These are phyloP conservation scores for Conchocele bisecta DNA, from an alignment of 2,888 invertebrate species.

Conservation along the genomic window DNA sequence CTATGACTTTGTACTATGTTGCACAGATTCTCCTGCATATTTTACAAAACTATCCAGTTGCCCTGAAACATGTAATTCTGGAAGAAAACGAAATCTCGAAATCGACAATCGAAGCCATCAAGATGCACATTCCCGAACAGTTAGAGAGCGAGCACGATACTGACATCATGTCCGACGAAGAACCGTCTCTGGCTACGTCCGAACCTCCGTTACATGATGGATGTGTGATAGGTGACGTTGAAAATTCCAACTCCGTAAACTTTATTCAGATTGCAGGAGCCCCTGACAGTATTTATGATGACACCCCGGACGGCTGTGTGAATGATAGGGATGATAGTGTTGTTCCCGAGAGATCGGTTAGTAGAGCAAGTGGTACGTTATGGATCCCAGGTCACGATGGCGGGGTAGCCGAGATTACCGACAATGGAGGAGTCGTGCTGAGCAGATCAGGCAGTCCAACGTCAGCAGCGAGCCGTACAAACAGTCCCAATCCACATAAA, in stretches of 20 bases:
- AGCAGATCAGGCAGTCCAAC: too few relatives aligned
- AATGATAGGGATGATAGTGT: too few relatives aligned
- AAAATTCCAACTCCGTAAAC: not conserved
- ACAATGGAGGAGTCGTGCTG: too few relatives aligned
- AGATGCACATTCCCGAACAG: conserved; percentile 9
- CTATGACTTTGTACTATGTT: too few relatives aligned
- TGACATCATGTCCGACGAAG: conserved; percentile 28
- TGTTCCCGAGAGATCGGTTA: too few relatives aligned
- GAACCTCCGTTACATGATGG: conserved; percentile 48
- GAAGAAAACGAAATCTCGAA: conserved; percentile 67
- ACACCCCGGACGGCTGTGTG: too few relatives aligned
- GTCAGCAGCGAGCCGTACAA: too few relatives aligned
- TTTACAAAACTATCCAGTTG: conserved; percentile 70
- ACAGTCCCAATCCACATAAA: too few relatives aligned
- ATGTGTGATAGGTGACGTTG: not conserved
- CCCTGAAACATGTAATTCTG: conserved; percentile 67
- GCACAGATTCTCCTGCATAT: conserved; percentile 75
- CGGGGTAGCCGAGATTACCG: too few relatives aligned
- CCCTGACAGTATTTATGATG: conserved; percentile 5
- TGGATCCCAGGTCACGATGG: too few relatives aligned
- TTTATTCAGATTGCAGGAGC: not conserved
- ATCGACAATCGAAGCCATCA: conserved; percentile 64
- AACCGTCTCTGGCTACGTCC: conserved; percentile 42
- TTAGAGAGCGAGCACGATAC: not conserved
- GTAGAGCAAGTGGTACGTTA: too few relatives aligned